Base-by-base conservation (phyloP, 2,888 invertebrate species). In the Nycteola revayana region DNA sequence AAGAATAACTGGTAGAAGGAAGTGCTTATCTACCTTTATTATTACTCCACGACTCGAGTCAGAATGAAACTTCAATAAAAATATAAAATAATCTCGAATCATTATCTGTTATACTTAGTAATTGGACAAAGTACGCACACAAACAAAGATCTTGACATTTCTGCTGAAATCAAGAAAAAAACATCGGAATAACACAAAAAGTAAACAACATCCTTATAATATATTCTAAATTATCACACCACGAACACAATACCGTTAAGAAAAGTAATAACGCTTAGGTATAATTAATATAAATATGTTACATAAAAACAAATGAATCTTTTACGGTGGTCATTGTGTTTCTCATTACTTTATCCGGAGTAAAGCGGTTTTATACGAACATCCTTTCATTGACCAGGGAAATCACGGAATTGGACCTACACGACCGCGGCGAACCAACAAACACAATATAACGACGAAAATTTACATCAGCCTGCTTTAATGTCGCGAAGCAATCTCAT, bases 401-500 rank as follows among this genome's bases (percentile, higher is more conserved):
- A 69, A 80, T 74, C 72, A 74, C 67, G 69, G 74, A 66, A 73
- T 65, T n/a, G n/a, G n/a, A n/a, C n/a, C n/a, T n/a, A 64, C 64
- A 50, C 29, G 48, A 60, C 50, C 51, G 51, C 62, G 51, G 56
- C 64, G 66, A 69, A 76, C 78, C 73, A 77, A 78, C 77, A 84
- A 72, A 74, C 72, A 68, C 50, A 60, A 59, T 60, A 65, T 75
- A 75, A 81, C 76, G 74, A 75, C 69, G 78, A 77, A 83, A 84
- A 85, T 85, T 83, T 86, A 85, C 84, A 86, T 86, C 75, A 75
- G 77, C 73, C 68, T 60, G 75, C 84, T 78, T 81, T 86, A 88
- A 87, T 86, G 84, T 86, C 81, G 79, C 79, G 78, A 67, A 66
- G 80, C 83, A 84, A 86, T 86, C 83, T 86, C 84, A 79, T 86